A percentile compares a stretch with the other conserved stretches of the same genome.
Conservation (phyloP, 2,113 vertebrate species). For the Sorex araneus region DNA sequence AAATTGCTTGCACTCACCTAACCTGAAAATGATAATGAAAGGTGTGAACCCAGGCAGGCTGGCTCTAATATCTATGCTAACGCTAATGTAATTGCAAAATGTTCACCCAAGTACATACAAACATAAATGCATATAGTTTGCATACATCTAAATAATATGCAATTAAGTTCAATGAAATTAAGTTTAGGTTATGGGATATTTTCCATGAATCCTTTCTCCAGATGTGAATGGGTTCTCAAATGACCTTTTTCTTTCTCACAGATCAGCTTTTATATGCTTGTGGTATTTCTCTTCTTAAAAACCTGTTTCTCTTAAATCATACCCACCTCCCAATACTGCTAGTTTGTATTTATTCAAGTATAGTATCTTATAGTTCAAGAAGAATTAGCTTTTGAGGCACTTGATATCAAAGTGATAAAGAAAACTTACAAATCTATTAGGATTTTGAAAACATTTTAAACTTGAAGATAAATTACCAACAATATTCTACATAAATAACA, state of each 20-base stretch:
- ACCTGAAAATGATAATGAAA: neutral
- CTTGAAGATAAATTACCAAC: neutral
- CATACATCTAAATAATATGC: neutral
- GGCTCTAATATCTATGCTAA: neutral
- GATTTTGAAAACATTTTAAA: too few species aligned
- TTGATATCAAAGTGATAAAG: conserved; percentile 15
- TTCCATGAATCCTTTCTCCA: neutral
- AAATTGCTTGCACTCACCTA: neutral
- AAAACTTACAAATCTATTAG: neutral
- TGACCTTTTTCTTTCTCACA: neutral
- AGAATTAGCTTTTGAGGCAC: neutral
- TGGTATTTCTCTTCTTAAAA: conserved; percentile 9
- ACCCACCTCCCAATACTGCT: neutral
- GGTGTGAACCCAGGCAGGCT: neutral
- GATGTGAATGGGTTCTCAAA: neutral
- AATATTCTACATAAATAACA: neutral
- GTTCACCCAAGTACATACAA: neutral
- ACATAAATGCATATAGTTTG: neutral
- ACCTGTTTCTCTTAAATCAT: neutral
- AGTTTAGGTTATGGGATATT: neutral
- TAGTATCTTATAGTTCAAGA: neutral
- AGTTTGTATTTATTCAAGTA: conserved; percentile 24
- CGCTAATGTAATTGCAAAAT: neutral
- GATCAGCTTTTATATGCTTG: neutral
- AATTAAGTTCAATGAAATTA: conserved; percentile 2